These are phyloP conservation scores for Epinotia bilunana DNA, from an alignment of 2,888 invertebrate genomes.

Conservation along the genomic window DNA sequence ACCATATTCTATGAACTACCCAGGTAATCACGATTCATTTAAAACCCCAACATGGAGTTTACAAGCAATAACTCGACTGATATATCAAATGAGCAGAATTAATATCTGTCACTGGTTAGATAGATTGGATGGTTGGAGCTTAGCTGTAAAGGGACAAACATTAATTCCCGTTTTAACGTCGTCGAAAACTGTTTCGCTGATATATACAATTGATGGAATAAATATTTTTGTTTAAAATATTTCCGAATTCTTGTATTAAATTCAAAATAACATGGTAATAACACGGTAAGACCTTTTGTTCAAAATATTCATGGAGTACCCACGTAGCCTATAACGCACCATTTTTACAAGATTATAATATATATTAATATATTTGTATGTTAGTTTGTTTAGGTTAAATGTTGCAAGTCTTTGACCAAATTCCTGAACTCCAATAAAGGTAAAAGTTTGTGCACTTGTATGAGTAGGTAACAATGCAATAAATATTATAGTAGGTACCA, in stretches of 20 bases:
- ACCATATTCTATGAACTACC: neutral
- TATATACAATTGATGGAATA: neutral
- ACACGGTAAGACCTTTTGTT: no score
- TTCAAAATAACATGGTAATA: neutral
- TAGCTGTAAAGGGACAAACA: neutral
- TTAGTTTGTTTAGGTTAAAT: no score
- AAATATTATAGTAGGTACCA: no score
- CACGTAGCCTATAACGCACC: no score
- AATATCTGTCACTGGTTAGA: slow-evolving; percentile 10
- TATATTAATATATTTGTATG: no score
- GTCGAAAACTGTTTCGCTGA: neutral
- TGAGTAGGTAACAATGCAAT: no score
- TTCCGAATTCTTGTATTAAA: neutral
- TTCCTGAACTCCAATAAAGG: no score
- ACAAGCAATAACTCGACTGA: neutral
- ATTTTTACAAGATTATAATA: no score
- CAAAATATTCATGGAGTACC: no score
- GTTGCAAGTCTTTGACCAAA: no score
- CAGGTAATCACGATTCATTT: neutral
- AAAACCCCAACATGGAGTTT: neutral
- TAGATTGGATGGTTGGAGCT: neutral
- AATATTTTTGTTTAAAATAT: neutral
- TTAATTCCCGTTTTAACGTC: neutral
- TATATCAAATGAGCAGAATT: slow-evolving; percentile 1
- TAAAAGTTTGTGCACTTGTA: no score